Conservation (phyloP, 2,888 invertebrate genomes). For the Bursaphelenchus okinawaensis region DNA sequence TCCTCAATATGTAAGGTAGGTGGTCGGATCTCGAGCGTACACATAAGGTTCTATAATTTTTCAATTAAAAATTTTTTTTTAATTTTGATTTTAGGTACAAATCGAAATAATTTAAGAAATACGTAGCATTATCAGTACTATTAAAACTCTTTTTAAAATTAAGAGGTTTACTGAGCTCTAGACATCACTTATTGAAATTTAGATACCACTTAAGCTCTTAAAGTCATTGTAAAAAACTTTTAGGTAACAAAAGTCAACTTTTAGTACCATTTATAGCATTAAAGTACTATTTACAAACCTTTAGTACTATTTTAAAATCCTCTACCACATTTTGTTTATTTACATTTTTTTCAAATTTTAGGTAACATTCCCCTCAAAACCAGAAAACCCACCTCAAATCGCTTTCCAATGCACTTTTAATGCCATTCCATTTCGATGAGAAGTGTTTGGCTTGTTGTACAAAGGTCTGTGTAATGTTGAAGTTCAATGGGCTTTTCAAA, state of each 20-base stretch:
- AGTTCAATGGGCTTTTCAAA: slow-evolving; percentile 64
- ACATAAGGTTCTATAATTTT: slow-evolving; percentile 30
- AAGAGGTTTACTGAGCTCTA: no score
- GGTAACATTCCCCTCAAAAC: no score
- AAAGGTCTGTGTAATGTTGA: slow-evolving; percentile 82
- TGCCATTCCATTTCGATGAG: slow-evolving; percentile 15
- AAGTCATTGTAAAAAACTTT: no score
- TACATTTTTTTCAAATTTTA: background rate
- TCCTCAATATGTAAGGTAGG: slow-evolving; percentile 85
- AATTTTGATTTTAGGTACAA: background rate
- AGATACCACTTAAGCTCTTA: no score
- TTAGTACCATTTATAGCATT: no score
- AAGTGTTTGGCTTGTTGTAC: slow-evolving; percentile 64
- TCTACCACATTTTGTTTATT: background rate
- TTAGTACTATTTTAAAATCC: no score
- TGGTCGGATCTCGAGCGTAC: slow-evolving; percentile 65
- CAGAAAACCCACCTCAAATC: slow-evolving; percentile 35
- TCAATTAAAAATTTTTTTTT: no score
- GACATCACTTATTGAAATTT: no score
- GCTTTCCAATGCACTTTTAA: slow-evolving; percentile 31
- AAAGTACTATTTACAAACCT: no score
- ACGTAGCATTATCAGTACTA: no score
- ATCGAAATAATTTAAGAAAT: background rate
- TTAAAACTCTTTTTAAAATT: no score
- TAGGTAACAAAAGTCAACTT: no score